These are phyloP conservation scores for Leptopilina myrica DNA, from an alignment of 2,888 invertebrate species.

Conservation along the genomic window DNA sequence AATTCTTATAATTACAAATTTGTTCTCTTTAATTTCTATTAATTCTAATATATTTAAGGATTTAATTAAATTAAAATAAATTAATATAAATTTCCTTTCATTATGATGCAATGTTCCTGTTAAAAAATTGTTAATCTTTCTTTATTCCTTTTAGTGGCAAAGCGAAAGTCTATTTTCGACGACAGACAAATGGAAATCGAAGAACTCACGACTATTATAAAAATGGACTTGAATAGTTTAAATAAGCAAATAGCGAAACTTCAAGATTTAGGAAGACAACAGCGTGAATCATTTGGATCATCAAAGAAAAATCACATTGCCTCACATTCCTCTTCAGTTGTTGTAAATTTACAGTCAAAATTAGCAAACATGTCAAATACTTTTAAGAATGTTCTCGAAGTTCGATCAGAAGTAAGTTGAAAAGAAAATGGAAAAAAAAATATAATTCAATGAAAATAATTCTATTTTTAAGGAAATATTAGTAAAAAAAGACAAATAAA, in stretches of 20 bases:
- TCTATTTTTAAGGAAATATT: background rate
- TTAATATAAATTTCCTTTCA: no score
- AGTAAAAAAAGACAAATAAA: background rate
- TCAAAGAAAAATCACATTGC: constrained; percentile 87
- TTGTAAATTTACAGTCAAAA: constrained; percentile 94
- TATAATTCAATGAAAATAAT: background rate
- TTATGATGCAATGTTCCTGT: no score
- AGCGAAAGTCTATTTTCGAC: constrained; percentile 97
- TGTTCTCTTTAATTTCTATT: no score
- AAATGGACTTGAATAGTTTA: constrained; percentile 95
- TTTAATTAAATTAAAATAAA: no score
- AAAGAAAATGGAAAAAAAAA: constrained; percentile 37
- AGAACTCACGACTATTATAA: constrained; percentile 97
- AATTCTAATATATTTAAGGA: no score
- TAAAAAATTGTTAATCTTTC: no score
- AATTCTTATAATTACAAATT: no score
- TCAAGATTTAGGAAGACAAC: constrained; percentile 88
- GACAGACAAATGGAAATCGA: constrained; percentile 98
- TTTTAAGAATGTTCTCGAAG: constrained; percentile 98
- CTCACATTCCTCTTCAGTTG: constrained; percentile 95
- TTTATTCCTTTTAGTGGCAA: constrained; percentile 87
- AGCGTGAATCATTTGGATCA: constrained; percentile 78
- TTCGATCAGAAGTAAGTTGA: constrained; percentile 88
- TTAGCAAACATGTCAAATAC: constrained; percentile 98
- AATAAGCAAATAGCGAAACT: constrained; percentile 98